phyloP scores from a whole-genome alignment of 1,140 invertebrate species.

The Ceratitis capitata region DNA sequence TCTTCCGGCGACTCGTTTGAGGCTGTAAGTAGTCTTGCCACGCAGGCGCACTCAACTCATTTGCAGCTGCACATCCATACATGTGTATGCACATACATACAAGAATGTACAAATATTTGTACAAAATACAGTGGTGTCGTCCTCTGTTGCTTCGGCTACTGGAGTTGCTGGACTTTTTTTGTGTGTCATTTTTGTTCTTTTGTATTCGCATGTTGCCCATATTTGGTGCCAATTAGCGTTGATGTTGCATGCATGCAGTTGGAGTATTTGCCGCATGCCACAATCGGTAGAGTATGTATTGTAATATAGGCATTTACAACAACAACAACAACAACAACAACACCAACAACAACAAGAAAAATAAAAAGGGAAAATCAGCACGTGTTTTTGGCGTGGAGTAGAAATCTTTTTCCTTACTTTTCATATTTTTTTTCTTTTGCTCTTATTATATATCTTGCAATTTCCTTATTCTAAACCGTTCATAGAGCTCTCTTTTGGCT shows the following conservation, averaged over 20 bases:
- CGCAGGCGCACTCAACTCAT: neutral
- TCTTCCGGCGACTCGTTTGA: neutral
- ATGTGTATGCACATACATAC: neutral
- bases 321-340: too few relatives aligned
- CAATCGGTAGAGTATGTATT: neutral
- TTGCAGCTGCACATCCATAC: neutral
- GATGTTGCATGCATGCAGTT: slow-evolving; percentile 19
- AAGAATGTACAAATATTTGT: too few relatives aligned
- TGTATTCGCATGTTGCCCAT: slow-evolving; percentile 15
- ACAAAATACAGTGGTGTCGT: too few relatives aligned
- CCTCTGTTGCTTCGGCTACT: neutral
- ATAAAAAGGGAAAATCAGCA: neutral
- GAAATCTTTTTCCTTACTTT: too few relatives aligned
- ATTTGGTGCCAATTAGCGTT: slow-evolving; percentile 36
- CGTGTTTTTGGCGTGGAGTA: neutral
- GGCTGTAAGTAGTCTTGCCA: too few relatives aligned
- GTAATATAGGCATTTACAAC: neutral
- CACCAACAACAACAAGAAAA: too few relatives aligned
- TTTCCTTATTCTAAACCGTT: too few relatives aligned
- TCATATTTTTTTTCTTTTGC: too few relatives aligned
- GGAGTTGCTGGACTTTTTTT: neutral
- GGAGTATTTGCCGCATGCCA: neutral
- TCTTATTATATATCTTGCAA: too few relatives aligned
- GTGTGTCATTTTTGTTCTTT: neutral
- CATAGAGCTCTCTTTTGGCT: too few relatives aligned